Evolutionary conservation across 2,113 vertebrate species (phyloP), one percentile per base, ranked within the genome.

Genomic region (Cairina moschata): DNA sequence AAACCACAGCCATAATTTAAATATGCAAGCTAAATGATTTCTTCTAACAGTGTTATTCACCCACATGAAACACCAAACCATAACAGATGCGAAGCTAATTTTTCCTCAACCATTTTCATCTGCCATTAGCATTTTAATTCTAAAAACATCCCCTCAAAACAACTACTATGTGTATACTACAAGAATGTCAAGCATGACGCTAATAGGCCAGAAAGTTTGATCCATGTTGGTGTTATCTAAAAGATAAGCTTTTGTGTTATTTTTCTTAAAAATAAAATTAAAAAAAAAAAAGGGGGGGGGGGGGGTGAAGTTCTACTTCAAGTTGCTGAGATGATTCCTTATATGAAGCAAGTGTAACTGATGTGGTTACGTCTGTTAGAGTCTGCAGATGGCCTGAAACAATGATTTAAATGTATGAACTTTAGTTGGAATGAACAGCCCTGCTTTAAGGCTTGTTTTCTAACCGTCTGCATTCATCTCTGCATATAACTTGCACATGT

Each of bases 401-500:
- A 90, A 95, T 86, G 75, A 97, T 92, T 96, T 96, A 93, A 91
- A 96, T 95, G 82, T 94, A 96, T 90, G 86, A 95, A 96, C 91
- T 94, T 92, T 21, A 90, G 88, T 59, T 96, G 86, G 88, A 94
- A 95, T 87, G 91, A 96, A 95, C 28, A 81, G 81, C 79, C 91
- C 93, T 96, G 91, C 94, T 96, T 95, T 73, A 69, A 97, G 94
- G 83, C 93, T 95, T 95, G 89, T 92, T 93, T 95, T 91, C 81
- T 62, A 95, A 91, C 86, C 94, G 93, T 93, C 94, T 96, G 94
- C 83, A 95, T 93, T 91, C 93, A 95, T 84, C 86, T 93, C 77
- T 87, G 81, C 74, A 42, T 87, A 87, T 23, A 93, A 91, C 88
- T 92, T 93, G 68, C 65, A 93, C 93, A 84, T 79, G 84, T 87